Evolutionary conservation across 2,797 vertebrate species (phyloP), one percentile per base, ranked within the genome.

Genomic region (Mus spretus): DNA sequence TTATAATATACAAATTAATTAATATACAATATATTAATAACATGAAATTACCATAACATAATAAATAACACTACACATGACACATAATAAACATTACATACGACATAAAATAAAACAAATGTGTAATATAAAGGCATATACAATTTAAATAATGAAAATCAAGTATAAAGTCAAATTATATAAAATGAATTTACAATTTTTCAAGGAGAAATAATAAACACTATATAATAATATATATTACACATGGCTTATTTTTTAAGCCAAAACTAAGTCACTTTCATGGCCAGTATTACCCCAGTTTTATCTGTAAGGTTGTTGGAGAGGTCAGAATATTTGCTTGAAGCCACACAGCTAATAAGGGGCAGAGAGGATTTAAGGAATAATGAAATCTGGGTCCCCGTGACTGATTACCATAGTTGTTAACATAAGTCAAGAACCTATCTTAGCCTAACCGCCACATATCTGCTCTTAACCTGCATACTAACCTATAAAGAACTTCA

Each of bases 351-450:
- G 4, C 55, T 93, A 93, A 55, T 81, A 90, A 92, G 34, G 28
- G 11, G 15, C n/a, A 90, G 20, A 94, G 34, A 94, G 34, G 26
- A 11, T 61, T 90, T 90, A 77, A 50, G 72, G 91, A 91, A 94
- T 90, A 93, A 74, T 92, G 65, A 88, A 96, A 95, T 90, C 47
- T 59, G 28, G 95, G 89, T 96, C 91, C 92, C 44, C 90, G 44
- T 40, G 55, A 74, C 83, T 78, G 87, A 90, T 95, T 95, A 77
- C 96, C 78, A 79, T 63, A 96, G 37, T 13, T 67, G 50, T 90
- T 92, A 93, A 57, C 81, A 93, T 93, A 92, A 92, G 74, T 96
- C 79, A 96, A 90, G 34, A 92, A 75, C 50, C 81, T 78, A 72
- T 93, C 88, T 96, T 70, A 81, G 26, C 87, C 63, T 84, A 94